Evolutionary conservation across 1,140 invertebrate species (phyloP).

Genomic region (Drosophila lacertosa): DNA sequence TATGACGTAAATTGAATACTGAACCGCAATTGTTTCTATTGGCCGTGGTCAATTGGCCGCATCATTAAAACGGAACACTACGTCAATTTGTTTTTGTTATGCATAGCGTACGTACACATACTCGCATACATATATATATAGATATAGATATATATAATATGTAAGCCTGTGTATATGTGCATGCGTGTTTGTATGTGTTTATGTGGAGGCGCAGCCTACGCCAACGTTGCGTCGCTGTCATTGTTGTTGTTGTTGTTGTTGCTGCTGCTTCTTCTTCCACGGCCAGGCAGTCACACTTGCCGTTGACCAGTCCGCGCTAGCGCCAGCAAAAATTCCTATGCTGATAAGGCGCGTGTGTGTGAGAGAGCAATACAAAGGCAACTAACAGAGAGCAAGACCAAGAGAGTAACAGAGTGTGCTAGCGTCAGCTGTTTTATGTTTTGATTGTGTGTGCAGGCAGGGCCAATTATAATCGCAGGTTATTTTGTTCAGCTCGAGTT

Average conservation of each 20-base stretch:
- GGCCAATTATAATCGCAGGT: constrained; percentile 49
- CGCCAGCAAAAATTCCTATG: constrained; percentile 57
- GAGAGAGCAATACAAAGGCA: constrained; percentile 17
- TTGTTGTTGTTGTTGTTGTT: constrained; percentile 53
- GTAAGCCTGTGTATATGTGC: too few species aligned
- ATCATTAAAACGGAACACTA: constrained; percentile 4
- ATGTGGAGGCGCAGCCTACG: constrained; percentile 28
- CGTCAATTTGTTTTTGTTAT: constrained; percentile 49
- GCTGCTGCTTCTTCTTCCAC: constrained; percentile 31
- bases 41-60: constrained; percentile 15
- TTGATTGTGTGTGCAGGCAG: constrained; percentile 60
- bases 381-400: constrained; percentile 20
- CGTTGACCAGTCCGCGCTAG: constrained; percentile 4
- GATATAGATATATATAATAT: too few species aligned
- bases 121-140: too few species aligned
- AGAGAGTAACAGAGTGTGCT: constrained; percentile 8
- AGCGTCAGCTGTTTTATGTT: constrained; percentile 75
- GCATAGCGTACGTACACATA: constrained; percentile 14
- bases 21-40: constrained; percentile 1
- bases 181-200: constrained; percentile 12
- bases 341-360: constrained; percentile 58
- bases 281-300: constrained; percentile 17
- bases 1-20: constrained; percentile 30
- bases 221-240: constrained; percentile 11
- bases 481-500: constrained; percentile 43